Base-by-base conservation (phyloP, 2,888 invertebrate species). In the Octodonta nipae region DNA sequence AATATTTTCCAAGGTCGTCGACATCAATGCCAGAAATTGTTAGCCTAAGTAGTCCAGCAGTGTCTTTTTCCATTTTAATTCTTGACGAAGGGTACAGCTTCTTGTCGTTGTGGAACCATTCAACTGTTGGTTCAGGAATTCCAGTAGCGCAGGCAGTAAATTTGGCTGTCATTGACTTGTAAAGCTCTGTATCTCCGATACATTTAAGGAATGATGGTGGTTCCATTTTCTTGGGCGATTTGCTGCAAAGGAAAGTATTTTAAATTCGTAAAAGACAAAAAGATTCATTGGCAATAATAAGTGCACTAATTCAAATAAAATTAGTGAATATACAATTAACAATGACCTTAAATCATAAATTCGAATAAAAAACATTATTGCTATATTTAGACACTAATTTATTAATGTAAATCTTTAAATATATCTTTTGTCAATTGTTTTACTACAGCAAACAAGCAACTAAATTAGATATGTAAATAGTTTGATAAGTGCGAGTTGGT, bases 131-230 rank as follows among this genome's bases (percentile, higher is more conserved):
- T 34, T 87, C 87, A 0, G 91, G 91, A 35, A 71, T 70, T 35
- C 91, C 91, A 28, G 81, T 78, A 28, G 82, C 79, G 57, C 89
- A 89, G 33, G 89, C 89, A n/a, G 88, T 91, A 60, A 91, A 88
- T 63, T 87, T 87, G 33, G 84, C 88, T 26, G 82, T 76, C 80
- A 88, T 85, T 17, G 86, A 84, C 51, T 80, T 78, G 60, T 79
- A 80, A 32, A 87, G 73, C 58, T 89, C 88, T 24, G 80, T 79
- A 56, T 89, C 88, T 0, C 86, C 87, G 49, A 89, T 81, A 53
- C 77, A 80, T 66, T 91, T 91, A 49, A 91, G 64, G 71, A 91
- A 91, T 28, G 78, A 72, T 3, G 91, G 88, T 1, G 87, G 75
- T 58, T 91, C 89, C 24, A 78, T 73, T 49, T 77, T 80, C 48